A percentile compares a stretch with the other conserved stretches of the same genome.
Conservation (phyloP, 1,140 invertebrate genomes). For the Brachionus koreanus region DNA sequence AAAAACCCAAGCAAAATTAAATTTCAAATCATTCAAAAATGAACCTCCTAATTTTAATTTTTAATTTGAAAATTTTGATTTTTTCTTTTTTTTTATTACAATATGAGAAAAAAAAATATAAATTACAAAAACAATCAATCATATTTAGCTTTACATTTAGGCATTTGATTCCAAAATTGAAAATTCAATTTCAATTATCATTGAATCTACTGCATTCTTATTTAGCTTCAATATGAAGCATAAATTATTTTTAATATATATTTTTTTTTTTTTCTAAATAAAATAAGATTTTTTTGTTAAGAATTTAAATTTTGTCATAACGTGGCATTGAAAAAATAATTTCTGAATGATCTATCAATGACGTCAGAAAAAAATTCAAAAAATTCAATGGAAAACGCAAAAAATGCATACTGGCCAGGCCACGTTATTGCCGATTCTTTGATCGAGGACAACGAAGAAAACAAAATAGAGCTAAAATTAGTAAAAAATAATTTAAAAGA, state of each 20-base stretch:
- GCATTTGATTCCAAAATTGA: background rate
- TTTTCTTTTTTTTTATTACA: too few species aligned
- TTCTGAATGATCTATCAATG: background rate
- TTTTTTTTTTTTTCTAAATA: background rate
- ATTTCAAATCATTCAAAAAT: too few species aligned
- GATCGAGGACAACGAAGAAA: background rate
- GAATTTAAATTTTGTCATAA: background rate
- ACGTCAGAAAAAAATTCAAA: background rate
- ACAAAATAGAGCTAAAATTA: background rate
- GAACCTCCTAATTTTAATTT: too few species aligned
- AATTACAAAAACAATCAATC: background rate
- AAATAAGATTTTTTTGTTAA: background rate
- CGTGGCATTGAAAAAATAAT: background rate
- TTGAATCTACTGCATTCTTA: background rate
- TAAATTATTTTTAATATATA: background rate
- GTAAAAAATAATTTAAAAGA: background rate
- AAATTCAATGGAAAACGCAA: background rate
- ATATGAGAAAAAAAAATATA: too few species aligned
- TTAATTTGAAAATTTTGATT: too few species aligned
- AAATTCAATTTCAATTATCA: background rate
- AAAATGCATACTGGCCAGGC: conserved; percentile 28
- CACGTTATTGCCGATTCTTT: conserved; percentile 29
- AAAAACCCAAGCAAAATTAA: too few species aligned
- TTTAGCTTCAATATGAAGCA: background rate
- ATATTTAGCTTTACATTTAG: background rate